Conservation (phyloP, 2,113 vertebrate species). For the Mobula hypostoma region DNA sequence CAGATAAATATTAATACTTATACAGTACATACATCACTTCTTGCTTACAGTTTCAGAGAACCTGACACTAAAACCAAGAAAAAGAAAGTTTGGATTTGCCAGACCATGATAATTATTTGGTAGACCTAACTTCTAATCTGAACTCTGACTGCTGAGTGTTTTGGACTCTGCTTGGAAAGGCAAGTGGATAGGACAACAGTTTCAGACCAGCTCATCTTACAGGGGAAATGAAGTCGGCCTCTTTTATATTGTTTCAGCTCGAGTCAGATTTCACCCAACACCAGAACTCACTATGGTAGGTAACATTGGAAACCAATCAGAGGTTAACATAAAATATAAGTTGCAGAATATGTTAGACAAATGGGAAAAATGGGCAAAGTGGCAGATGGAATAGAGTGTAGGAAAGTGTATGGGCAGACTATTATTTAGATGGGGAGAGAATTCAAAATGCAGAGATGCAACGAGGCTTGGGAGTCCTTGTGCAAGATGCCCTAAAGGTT, state of each 20-base stretch:
- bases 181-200: background rate
- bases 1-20: constrained; percentile 38
- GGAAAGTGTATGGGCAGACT: too few species aligned
- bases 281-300: background rate
- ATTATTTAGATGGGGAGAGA: too few species aligned
- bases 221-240: background rate
- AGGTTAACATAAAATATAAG: background rate
- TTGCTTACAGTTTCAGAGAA: background rate
- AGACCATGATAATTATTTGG: background rate
- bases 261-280: background rate
- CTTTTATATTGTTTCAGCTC: background rate
- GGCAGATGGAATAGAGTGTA: too few species aligned
- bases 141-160: background rate
- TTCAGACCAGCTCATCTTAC: background rate
- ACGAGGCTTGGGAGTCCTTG: too few species aligned
- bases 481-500: too few species aligned
- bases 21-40: constrained; percentile 39
- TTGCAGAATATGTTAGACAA: background rate
- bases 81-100: background rate
- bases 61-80: constrained; percentile 9
- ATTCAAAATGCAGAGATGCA: too few species aligned
- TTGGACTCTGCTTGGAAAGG: background rate
- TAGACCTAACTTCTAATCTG: background rate
- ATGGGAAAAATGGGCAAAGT: too few species aligned
- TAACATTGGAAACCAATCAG: background rate